Conservation (phyloP, 2,888 invertebrate species). For the Lamellibrachia columna region DNA sequence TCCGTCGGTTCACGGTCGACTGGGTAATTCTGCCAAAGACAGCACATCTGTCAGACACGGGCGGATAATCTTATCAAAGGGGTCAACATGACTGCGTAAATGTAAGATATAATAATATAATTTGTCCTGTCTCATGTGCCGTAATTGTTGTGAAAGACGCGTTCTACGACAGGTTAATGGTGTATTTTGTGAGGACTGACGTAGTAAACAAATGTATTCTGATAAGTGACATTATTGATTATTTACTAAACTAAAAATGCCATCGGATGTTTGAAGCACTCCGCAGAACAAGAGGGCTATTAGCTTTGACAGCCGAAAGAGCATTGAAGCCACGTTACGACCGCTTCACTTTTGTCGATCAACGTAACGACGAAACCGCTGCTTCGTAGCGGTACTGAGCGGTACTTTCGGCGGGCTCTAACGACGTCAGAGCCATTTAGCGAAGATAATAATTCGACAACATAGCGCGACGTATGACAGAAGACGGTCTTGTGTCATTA, state of each 20-base stretch:
- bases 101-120: neutral
- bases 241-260: neutral
- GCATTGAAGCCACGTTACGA: neutral
- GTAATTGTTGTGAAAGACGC: neutral
- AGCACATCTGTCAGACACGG: neutral
- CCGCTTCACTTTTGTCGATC: neutral
- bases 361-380: neutral
- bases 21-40: neutral
- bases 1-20: neutral
- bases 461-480: conserved; percentile 3
- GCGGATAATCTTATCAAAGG: neutral
- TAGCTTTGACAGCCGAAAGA: neutral
- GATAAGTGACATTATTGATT: neutral
- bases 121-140: neutral
- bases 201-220: neutral
- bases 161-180: neutral
- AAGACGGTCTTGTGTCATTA: neutral
- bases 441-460: neutral
- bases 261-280: neutral
- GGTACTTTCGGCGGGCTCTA: neutral
- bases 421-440: neutral
- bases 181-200: neutral
- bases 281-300: neutral
- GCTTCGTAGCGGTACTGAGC: neutral
- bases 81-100: neutral